Evolutionary conservation across 2,888 invertebrate species (phyloP), one percentile per base, ranked within the genome.

Genomic region (Bhutanitis thaidina): DNA sequence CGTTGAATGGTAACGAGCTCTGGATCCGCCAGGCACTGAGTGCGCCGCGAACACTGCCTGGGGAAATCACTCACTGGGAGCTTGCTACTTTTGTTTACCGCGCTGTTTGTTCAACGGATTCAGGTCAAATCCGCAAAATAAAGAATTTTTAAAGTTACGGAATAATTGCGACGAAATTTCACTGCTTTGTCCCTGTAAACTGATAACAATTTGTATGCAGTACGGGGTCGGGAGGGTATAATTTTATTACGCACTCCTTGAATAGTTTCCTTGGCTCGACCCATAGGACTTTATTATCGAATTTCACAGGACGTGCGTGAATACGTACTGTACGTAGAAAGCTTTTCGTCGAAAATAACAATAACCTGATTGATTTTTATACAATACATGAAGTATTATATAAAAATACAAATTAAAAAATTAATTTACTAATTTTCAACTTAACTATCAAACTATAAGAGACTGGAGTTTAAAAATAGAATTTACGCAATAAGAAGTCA

Each of bases 61-160:
- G 50, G 50, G 50, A 50, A 50, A 50, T 50, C 45, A 50, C 29
- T 40, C 34, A 12, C 14, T 27, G 38, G 39, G 15, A 27, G 38
- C 44, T 34, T 8, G 40, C 50, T 29, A 50, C 45, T 45, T 50
- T 50, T 45, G 50, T 50, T 50, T 50, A 45, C 43, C 32, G 44
- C 43, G 15, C 34, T 50, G 43, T 44, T 38, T 39, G 49, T 44
- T 25, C 20, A 50, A 38, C 44, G 49, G 43, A 43, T 44, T 39
- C 25, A 43, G 43, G 49, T 44, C 43, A 32, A 20, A 27, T 32
- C 8, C 16, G 32, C 25, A 38, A 25, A 27, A 20, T 32, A 25
- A 27, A 15, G 41, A 37, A 43, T 49, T 49, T 43, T 49, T 49
- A 49, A 49, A 25, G 34, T 25, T 25, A 47, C 30, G 16, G 25